Percentiles rank a stretch among this genome's conserved stretches.
These are phyloP conservation scores for Xiphorhynchus elegans DNA, from an alignment of 2,113 vertebrate genomes.

Conservation along the genomic window DNA sequence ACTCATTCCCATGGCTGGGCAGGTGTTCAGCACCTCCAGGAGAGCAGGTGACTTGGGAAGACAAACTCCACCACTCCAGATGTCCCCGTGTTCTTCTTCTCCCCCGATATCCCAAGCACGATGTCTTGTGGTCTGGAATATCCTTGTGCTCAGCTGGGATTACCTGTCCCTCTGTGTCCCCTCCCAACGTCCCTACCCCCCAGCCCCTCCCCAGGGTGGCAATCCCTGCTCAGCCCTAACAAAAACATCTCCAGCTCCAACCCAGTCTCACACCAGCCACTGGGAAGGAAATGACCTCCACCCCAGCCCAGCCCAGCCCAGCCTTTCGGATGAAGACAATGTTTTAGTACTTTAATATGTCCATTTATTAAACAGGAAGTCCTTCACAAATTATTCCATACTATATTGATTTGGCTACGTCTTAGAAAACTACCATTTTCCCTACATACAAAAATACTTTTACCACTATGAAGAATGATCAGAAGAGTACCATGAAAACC, in stretches of 20 bases:
- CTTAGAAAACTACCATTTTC: slow-evolving; percentile 78
- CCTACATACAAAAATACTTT: slow-evolving; percentile 83
- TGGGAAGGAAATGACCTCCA: not conserved
- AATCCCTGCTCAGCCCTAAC: not conserved
- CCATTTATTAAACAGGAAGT: slow-evolving; percentile 81
- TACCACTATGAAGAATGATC: slow-evolving; percentile 76
- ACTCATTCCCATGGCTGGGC: not conserved
- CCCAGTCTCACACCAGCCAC: not conserved
- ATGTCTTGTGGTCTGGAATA: not conserved
- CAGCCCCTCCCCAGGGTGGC: not conserved
- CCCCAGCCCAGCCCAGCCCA: not conserved
- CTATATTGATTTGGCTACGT: slow-evolving; percentile 73
- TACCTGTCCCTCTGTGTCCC: not conserved
- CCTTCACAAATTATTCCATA: slow-evolving; percentile 77
- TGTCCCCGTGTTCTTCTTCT: not conserved
- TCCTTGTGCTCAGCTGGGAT: not conserved
- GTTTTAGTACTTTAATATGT: slow-evolving; percentile 39
- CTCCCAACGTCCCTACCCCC: not conserved
- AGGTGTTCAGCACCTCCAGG: not conserved
- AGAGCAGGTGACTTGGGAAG: not conserved
- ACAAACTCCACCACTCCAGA: not conserved
- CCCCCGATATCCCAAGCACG: not conserved
- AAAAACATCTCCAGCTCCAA: not conserved
- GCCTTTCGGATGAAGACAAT: not conserved
- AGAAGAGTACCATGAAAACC: slow-evolving; percentile 74